Evolutionary conservation across 2,113 vertebrate genomes (phyloP).

Genomic region (Xyrauchen texanus): DNA sequence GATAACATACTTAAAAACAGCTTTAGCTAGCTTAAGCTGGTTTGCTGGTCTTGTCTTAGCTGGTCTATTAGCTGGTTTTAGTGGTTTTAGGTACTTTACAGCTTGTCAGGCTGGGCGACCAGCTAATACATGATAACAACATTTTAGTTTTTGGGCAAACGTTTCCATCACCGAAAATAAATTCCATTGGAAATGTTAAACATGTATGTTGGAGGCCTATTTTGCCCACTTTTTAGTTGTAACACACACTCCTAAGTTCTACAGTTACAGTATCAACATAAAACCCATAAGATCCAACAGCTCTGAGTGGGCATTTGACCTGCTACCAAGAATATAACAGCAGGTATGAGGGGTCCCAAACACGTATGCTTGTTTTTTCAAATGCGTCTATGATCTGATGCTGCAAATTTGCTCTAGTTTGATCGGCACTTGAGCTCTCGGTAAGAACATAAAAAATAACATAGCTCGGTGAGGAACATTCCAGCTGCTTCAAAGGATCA

Average conservation of each 20-base stretch:
- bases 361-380: constrained; percentile 50
- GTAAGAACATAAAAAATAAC: constrained; percentile 33
- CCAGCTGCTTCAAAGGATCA: constrained; percentile 53
- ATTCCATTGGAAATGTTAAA: no score
- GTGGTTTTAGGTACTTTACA: no score
- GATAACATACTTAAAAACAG: no score
- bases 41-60: no score
- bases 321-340: constrained; percentile 27
- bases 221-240: no score
- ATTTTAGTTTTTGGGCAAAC: no score
- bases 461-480: constrained; percentile 53
- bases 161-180: no score
- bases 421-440: constrained; percentile 49
- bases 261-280: constrained; percentile 18
- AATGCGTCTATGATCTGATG: constrained; percentile 28
- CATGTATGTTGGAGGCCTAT: no score
- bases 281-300: constrained; percentile 20
- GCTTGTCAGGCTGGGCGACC: no score
- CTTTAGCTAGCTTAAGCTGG: no score
- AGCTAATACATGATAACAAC: no score
- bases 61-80: no score
- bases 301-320: constrained; percentile 14
- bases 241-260: not conserved
- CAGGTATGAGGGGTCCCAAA: constrained; percentile 14
- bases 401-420: constrained; percentile 37